Evolutionary conservation across 2,888 invertebrate species (phyloP), one percentile per base, ranked within the genome.

Genomic region (Polydrusus pterygomalis): DNA sequence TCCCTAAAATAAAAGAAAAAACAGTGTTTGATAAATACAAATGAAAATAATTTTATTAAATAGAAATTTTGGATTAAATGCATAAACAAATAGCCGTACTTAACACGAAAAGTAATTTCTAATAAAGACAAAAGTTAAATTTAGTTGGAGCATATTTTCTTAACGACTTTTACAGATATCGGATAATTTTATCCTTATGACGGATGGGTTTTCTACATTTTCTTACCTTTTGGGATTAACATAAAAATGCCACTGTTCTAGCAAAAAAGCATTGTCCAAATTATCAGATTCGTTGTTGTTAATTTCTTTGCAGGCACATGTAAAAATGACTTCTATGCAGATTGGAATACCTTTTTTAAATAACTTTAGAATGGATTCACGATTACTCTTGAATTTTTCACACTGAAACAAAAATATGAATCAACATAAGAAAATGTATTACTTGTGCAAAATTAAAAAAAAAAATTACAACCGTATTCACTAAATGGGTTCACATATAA

Each of bases 161-260:
- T 10, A 34, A 34, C 34, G 34, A 34, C 25, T 25, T 25, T n/a
- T 25, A 25, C 2, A 25, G 25, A 34, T 34, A 34, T 34, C 34
- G 34, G 10, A 34, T 34, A 1, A 6, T 3, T 34, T 34, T 34
- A 7, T 10, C 10, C 9, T 34, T 34, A 34, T 34, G 8, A 34
- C 8, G 34, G n/a, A n/a, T n/a, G n/a, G n/a, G 10, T 10, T 34
- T 7, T 34, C 8, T 34, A 34, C 60, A 34, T 20, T n/a, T 56
- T 85, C 86, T 85, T 85, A 92, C 92, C 90, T 90, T 87, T 90
- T 90, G 77, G 89, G 88, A 49, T 90, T 88, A 74, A 93, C 89
- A 80, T 91, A 90, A 86, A 96, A 92, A 78, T 92, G 94, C 96
- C 96, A 96, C 81, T 95, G 91, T 87, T 96, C 96, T 79, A 96